phyloP scores from a whole-genome alignment of 2,113 vertebrate genomes.

The Eurystomus gularis region DNA sequence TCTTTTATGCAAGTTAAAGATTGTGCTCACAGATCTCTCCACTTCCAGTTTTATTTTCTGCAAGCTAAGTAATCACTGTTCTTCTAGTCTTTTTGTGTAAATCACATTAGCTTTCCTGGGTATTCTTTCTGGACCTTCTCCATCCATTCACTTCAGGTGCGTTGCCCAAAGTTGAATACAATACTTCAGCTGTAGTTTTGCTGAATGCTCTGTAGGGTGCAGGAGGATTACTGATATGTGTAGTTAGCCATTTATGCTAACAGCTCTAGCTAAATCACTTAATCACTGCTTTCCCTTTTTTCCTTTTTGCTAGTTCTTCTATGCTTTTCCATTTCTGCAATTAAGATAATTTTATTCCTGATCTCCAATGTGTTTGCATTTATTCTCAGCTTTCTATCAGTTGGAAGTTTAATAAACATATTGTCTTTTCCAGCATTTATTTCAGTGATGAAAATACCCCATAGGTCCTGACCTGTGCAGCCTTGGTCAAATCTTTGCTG shows the following conservation, averaged over 20 bases:
- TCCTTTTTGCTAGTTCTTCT: not conserved
- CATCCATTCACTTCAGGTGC: not conserved
- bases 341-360: too few relatives aligned
- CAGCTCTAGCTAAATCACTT: not conserved
- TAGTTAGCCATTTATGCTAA: not conserved
- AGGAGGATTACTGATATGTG: not conserved
- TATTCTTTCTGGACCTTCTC: not conserved
- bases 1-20: not conserved
- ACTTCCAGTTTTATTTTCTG: not conserved
- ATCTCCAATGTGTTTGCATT: not conserved
- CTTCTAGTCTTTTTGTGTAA: not conserved
- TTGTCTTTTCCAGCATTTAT: not conserved
- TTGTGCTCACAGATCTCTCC: not conserved
- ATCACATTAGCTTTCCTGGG: not conserved
- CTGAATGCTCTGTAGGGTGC: not conserved
- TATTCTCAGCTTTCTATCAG: not conserved
- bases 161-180: not conserved
- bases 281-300: not conserved
- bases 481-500: not conserved
- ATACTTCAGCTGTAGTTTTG: not conserved
- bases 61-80: too few relatives aligned
- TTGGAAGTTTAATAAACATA: not conserved
- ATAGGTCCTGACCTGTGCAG: not conserved
- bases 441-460: not conserved
- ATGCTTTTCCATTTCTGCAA: not conserved